A percentile compares a stretch with the other conserved stretches of the same genome.
Conservation (phyloP, 2,797 vertebrate species). For the Glyptemys insculpta region DNA sequence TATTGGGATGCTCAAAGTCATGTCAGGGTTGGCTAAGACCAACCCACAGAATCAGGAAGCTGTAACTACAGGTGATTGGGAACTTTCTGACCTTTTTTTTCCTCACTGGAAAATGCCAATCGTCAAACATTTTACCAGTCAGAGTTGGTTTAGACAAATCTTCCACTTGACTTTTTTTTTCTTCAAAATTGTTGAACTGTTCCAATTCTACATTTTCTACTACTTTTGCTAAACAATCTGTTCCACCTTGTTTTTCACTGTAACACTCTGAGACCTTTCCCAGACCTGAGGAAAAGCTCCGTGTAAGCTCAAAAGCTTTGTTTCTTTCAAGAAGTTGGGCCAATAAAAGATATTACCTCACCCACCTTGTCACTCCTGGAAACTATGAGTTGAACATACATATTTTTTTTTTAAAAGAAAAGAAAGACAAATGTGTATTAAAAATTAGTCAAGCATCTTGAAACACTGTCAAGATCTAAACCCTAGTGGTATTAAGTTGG, state of each 20-base stretch:
- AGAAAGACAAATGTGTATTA: neutral
- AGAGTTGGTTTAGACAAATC: neutral
- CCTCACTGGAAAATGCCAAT: neutral
- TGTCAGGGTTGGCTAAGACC: neutral
- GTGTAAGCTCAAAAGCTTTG: neutral
- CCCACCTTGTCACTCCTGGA: neutral
- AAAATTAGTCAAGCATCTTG: neutral
- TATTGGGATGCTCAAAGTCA: neutral
- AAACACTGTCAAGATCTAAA: neutral
- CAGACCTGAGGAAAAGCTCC: neutral
- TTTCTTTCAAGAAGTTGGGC: neutral
- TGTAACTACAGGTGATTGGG: neutral
- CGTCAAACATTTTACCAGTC: neutral
- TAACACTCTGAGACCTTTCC: neutral
- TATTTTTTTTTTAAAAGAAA: neutral
- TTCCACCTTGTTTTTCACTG: neutral
- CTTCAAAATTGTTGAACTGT: neutral
- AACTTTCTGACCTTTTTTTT: neutral
- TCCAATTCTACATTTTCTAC: neutral
- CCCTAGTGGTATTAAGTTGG: neutral
- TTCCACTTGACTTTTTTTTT: neutral
- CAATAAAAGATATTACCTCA: neutral
- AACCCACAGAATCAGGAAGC: neutral
- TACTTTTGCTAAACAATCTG: neutral
- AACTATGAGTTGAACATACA: neutral